phyloP scores from a whole-genome alignment of 2,113 vertebrate genomes.

The Cyphomyrus plagiostoma region DNA sequence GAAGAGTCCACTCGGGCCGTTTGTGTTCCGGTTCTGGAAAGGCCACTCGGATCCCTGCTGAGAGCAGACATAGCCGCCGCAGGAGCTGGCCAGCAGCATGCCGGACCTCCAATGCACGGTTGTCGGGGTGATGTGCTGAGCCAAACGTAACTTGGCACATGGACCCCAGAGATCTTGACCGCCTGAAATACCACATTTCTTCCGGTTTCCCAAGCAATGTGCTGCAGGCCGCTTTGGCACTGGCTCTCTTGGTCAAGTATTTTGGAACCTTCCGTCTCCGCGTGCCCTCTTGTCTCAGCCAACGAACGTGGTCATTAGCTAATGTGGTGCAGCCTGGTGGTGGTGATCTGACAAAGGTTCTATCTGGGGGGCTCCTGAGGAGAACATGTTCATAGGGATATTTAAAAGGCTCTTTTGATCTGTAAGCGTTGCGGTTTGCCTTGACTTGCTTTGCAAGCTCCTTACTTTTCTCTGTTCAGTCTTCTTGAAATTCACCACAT shows the following conservation, averaged over 20 bases:
- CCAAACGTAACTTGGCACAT: neutral
- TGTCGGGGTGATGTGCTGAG: neutral
- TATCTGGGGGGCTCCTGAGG: neutral
- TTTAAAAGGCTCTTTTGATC: neutral
- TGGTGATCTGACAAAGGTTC: neutral
- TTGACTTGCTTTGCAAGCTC: neutral
- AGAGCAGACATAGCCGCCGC: neutral
- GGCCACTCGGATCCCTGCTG: neutral
- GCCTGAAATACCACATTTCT: neutral
- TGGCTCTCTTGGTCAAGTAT: neutral
- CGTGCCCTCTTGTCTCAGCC: neutral
- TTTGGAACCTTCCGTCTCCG: neutral
- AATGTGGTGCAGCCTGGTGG: neutral
- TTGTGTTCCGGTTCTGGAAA: neutral
- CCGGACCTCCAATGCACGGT: neutral
- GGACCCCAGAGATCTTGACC: neutral
- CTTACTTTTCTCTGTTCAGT: neutral
- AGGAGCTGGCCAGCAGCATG: neutral
- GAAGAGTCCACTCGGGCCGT: neutral
- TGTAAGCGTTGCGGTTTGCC: neutral
- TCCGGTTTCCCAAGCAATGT: neutral
- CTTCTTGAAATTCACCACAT: neutral
- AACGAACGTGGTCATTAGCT: neutral
- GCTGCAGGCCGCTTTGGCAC: neutral
- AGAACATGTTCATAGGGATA: neutral